A percentile compares a stretch with the other conserved stretches of the same genome.
phyloP scores from a whole-genome alignment of 2,113 vertebrate species.

The Heteronetta atricapilla region DNA sequence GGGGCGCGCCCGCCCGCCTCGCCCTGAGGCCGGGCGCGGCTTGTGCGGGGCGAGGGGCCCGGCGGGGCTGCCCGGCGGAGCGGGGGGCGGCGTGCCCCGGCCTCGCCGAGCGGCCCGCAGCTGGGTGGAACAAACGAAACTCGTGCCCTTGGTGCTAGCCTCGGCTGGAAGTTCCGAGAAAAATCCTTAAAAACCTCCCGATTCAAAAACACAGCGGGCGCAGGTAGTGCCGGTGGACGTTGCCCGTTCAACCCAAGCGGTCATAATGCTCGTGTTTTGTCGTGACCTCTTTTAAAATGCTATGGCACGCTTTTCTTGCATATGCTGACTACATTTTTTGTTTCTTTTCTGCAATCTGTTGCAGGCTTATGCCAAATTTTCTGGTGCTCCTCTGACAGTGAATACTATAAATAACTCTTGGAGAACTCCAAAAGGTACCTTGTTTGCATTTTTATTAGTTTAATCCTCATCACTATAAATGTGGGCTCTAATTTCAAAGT shows the following conservation, averaged over 20 bases:
- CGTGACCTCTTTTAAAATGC: neutral
- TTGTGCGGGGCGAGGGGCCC: too few relatives aligned
- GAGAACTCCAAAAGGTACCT: slow-evolving; percentile 88
- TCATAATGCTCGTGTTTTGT: neutral
- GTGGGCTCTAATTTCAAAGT: accelerated
- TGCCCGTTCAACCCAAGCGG: neutral
- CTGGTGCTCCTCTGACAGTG: slow-evolving; percentile 86
- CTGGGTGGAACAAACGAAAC: neutral
- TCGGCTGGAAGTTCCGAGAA: neutral
- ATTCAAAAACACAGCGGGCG: neutral
- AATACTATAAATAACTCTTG: slow-evolving; percentile 87
- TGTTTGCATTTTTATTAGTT: neutral
- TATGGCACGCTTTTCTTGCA: neutral
- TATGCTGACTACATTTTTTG: neutral
- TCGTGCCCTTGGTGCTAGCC: neutral
- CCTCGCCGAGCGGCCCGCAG: neutral
- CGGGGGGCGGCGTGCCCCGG: neutral
- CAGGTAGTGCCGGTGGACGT: neutral
- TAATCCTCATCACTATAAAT: accelerated
- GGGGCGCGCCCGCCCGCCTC: too few relatives aligned
- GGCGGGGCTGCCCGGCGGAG: neutral
- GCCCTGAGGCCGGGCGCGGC: neutral
- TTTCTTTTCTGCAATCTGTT: slow-evolving; percentile 47
- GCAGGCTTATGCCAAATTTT: slow-evolving; percentile 93
- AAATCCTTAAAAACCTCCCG: neutral